phyloP scores from a whole-genome alignment of 2,797 vertebrate genomes.

The Benthosema pterotum region DNA sequence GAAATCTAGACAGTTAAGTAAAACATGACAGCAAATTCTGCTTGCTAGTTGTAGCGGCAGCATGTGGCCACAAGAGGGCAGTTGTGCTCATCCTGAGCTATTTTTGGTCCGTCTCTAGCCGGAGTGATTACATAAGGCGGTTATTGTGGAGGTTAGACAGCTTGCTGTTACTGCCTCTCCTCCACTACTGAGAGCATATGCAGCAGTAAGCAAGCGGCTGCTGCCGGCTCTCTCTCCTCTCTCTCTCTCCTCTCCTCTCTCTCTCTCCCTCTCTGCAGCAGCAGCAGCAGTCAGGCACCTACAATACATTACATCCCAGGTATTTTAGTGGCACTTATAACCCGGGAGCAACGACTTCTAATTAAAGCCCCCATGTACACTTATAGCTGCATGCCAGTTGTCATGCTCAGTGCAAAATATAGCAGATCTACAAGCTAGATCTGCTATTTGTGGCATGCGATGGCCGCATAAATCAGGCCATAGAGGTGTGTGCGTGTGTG shows the following conservation, averaged over 20 bases:
- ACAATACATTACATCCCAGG: too few relatives aligned
- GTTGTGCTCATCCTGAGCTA: conserved; percentile 71
- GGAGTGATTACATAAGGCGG: conserved; percentile 79
- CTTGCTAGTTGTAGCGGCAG: conserved; percentile 1
- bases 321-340: too few relatives aligned
- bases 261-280: background rate
- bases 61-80: conserved; percentile 72
- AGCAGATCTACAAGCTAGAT: too few relatives aligned
- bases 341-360: too few relatives aligned
- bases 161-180: conserved; percentile 66
- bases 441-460: too few relatives aligned
- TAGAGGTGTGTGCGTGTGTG: too few relatives aligned
- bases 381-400: too few relatives aligned
- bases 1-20: too few relatives aligned
- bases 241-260: background rate
- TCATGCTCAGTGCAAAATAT: too few relatives aligned
- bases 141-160: conserved; percentile 75
- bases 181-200: conserved; percentile 66
- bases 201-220: conserved; percentile 39
- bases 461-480: too few relatives aligned
- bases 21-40: too few relatives aligned
- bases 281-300: background rate
- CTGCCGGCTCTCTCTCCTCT: conserved; percentile 38
- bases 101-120: conserved; percentile 75
- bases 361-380: too few relatives aligned